phyloP scores from a whole-genome alignment of 2,113 vertebrate species.

The Anthoscopus minutus region DNA sequence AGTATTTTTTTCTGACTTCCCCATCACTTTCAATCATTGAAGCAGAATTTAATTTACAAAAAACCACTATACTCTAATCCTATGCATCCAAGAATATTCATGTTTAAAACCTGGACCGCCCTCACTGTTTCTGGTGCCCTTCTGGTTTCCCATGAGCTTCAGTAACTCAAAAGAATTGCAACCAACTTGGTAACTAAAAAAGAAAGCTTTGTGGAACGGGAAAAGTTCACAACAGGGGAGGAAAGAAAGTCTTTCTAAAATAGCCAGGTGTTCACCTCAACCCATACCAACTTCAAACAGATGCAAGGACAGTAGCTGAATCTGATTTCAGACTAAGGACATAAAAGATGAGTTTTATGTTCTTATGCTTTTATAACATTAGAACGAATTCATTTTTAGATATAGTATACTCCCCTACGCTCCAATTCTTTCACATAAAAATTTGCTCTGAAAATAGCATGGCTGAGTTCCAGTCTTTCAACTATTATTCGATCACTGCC shows the following conservation, averaged over 20 bases:
- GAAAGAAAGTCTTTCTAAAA: conserved; percentile 46
- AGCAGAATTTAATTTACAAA: background rate
- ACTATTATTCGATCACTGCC: conserved; percentile 24
- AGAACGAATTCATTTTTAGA: conserved; percentile 25
- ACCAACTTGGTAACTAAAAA: conserved; percentile 37
- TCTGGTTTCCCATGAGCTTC: conserved; percentile 29
- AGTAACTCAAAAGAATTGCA: conserved; percentile 52
- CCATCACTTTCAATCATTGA: background rate
- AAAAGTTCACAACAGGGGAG: conserved; percentile 51
- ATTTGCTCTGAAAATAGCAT: conserved; percentile 44
- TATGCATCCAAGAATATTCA: conserved; percentile 2
- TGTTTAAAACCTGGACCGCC: conserved; percentile 38
- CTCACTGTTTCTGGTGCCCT: conserved; percentile 14
- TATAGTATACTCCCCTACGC: conserved; percentile 18
- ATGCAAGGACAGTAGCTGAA: conserved; percentile 41
- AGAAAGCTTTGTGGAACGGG: conserved; percentile 44
- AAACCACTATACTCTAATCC: background rate
- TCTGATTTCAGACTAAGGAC: conserved; percentile 43
- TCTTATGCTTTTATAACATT: background rate
- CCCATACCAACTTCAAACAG: conserved; percentile 50
- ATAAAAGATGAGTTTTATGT: conserved; percentile 52
- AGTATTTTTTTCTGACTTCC: background rate
- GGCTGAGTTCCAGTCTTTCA: conserved; percentile 33
- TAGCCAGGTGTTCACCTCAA: conserved; percentile 61
- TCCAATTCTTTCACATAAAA: conserved; percentile 42